Conservation (phyloP, 1,140 invertebrate species). For the Octopus sinensis region DNA sequence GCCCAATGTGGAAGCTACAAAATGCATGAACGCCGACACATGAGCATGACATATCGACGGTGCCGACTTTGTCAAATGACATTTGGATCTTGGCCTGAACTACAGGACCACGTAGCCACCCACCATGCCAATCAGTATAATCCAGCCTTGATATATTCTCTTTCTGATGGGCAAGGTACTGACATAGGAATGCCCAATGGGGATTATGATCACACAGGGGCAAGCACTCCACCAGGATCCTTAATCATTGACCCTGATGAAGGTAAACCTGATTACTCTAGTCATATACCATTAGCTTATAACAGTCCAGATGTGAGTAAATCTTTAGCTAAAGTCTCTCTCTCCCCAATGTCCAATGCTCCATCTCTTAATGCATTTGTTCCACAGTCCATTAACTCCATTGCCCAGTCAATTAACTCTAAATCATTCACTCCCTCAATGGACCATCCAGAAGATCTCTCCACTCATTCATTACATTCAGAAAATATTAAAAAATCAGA, state of each 20-base stretch:
- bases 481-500: slow-evolving; percentile 5
- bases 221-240: neutral
- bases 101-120: slow-evolving; percentile 39
- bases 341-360: slow-evolving; percentile 1
- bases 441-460: slow-evolving; percentile 10
- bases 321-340: neutral
- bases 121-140: slow-evolving; percentile 24
- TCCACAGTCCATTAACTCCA: slow-evolving; percentile 3
- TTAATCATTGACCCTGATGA: neutral
- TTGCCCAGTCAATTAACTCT: slow-evolving; percentile 7
- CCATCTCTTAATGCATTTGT: slow-evolving; percentile 10
- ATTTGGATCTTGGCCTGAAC: slow-evolving; percentile 40
- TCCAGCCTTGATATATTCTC: neutral
- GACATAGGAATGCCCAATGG: slow-evolving; percentile 6
- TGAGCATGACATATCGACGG: slow-evolving; percentile 40
- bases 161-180: neutral
- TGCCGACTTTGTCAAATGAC: slow-evolving; percentile 43
- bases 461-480: slow-evolving; percentile 13
- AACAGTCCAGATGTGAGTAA: neutral
- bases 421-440: slow-evolving; percentile 3
- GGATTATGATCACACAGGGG: slow-evolving; percentile 1
- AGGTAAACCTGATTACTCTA: slow-evolving; percentile 5
- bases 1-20: slow-evolving; percentile 44
- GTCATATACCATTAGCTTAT: slow-evolving; percentile 12
- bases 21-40: slow-evolving; percentile 45